phyloP scores from a whole-genome alignment of 2,797 vertebrate species.

The Mergus octosetaceus region DNA sequence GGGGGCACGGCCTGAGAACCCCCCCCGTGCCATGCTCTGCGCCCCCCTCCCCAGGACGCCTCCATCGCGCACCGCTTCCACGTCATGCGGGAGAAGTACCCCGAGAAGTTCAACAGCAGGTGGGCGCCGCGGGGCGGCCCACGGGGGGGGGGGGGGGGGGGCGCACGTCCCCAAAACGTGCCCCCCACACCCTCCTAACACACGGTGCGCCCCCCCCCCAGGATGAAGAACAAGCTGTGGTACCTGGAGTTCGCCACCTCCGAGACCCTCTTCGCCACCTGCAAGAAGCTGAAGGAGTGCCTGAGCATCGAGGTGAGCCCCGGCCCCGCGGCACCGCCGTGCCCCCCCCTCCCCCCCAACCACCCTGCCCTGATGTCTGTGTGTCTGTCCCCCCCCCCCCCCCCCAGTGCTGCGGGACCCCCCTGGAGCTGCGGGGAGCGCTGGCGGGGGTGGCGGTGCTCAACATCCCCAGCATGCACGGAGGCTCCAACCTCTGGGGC shows the following conservation, averaged over 20 bases:
- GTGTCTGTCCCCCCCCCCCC: not conserved
- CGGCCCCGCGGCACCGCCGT: not conserved
- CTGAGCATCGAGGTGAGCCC: slow-evolving; percentile 86
- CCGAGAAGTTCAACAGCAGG: slow-evolving; percentile 96
- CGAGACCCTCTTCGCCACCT: slow-evolving; percentile 91
- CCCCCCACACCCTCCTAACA: too few relatives aligned
- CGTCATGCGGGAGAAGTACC: slow-evolving; percentile 92
- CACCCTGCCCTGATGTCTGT: not conserved
- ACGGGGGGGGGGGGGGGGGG: not conserved
- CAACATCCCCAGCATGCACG: slow-evolving; percentile 96
- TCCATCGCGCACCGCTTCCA: slow-evolving; percentile 96
- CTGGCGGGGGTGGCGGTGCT: slow-evolving; percentile 91
- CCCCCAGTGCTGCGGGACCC: slow-evolving; percentile 88
- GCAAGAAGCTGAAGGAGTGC: slow-evolving; percentile 89
- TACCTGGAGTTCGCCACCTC: slow-evolving; percentile 96
- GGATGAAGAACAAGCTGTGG: slow-evolving; percentile 96
- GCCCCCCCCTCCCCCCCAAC: not conserved
- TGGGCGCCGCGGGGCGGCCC: slow-evolving; percentile 39
- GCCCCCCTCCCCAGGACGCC: slow-evolving; percentile 82
- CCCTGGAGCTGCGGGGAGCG: slow-evolving; percentile 83
- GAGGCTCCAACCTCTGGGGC: slow-evolving; percentile 96
- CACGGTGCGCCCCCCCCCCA: slow-evolving; percentile 34
- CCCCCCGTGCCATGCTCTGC: not conserved
- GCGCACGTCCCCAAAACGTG: not conserved
- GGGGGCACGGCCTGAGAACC: not conserved